phyloP scores from a whole-genome alignment of 2,888 invertebrate species.

The Netelia inedita region DNA sequence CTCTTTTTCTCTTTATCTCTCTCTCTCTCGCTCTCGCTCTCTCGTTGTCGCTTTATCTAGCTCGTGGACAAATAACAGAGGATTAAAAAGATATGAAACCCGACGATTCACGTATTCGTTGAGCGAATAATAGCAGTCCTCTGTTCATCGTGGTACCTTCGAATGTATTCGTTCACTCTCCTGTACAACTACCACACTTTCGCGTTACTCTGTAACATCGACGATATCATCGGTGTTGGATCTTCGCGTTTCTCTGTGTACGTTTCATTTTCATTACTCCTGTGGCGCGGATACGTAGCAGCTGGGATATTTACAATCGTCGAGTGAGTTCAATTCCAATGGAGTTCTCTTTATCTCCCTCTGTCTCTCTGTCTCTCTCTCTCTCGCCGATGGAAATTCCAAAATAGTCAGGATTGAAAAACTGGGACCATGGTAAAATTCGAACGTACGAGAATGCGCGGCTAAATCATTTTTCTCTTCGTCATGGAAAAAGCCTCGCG shows the following conservation, averaged over 20 bases:
- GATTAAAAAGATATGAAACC: constrained; percentile 65
- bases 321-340: constrained; percentile 17
- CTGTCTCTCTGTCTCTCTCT: background rate
- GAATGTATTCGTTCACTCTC: constrained; percentile 13
- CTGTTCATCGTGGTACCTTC: constrained; percentile 15
- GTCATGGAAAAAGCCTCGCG: background rate
- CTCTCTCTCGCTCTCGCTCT: constrained; percentile 13
- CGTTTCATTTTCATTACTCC: constrained; percentile 62
- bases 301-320: constrained; percentile 61
- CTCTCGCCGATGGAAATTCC: background rate
- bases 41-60: background rate
- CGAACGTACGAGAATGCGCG: background rate
- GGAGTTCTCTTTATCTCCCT: constrained; percentile 6
- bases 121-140: constrained; percentile 43
- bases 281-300: background rate
- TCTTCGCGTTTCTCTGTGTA: constrained; percentile 5
- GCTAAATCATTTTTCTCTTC: background rate
- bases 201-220: constrained; percentile 1
- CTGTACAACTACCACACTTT: constrained; percentile 1
- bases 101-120: constrained; percentile 39
- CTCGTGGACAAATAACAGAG: constrained; percentile 45
- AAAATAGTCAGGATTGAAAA: constrained; percentile 6
- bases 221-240: constrained; percentile 27
- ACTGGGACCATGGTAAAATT: background rate
- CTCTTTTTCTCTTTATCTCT: background rate